phyloP scores from a whole-genome alignment of 2,113 vertebrate genomes.

The Leptobrachium ailaonicum region DNA sequence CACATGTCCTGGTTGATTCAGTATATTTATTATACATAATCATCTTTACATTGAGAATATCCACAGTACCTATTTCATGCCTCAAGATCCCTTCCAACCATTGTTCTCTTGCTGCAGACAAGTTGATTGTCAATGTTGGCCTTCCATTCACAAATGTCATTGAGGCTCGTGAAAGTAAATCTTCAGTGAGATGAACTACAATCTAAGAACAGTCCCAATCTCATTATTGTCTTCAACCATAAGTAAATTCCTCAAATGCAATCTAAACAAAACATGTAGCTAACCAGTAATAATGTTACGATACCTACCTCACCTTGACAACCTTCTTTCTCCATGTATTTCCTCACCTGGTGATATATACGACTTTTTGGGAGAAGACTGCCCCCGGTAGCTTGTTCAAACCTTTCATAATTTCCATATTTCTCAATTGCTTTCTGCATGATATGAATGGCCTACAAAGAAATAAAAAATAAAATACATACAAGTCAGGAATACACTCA shows the following conservation, averaged over 20 bases:
- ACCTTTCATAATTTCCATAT: constrained; percentile 88
- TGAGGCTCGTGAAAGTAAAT: constrained; percentile 92
- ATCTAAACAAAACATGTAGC: no score
- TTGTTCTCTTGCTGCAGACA: constrained; percentile 82
- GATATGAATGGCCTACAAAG: constrained; percentile 81
- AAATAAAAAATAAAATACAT: neutral
- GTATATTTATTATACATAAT: no score
- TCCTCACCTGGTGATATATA: constrained; percentile 84
- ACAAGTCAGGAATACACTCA: no score
- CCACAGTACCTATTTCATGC: constrained; percentile 84
- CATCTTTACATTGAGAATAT: no score
- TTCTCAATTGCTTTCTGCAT: constrained; percentile 84
- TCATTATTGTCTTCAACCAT: constrained; percentile 12
- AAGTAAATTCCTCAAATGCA: no score
- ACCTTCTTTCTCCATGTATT: constrained; percentile 93
- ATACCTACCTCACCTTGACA: constrained; percentile 86
- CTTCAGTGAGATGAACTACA: constrained; percentile 87
- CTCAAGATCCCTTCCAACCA: constrained; percentile 95
- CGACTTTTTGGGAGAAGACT: constrained; percentile 80
- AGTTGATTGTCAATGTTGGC: constrained; percentile 88
- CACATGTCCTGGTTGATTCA: no score
- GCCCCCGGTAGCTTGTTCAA: constrained; percentile 88
- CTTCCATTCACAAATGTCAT: constrained; percentile 91
- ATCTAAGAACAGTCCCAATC: constrained; percentile 68
- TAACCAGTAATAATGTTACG: no score